Evolutionary conservation across 2,888 invertebrate species (phyloP), one percentile per base, ranked within the genome.

Genomic region (Philopedon plagiatum): DNA sequence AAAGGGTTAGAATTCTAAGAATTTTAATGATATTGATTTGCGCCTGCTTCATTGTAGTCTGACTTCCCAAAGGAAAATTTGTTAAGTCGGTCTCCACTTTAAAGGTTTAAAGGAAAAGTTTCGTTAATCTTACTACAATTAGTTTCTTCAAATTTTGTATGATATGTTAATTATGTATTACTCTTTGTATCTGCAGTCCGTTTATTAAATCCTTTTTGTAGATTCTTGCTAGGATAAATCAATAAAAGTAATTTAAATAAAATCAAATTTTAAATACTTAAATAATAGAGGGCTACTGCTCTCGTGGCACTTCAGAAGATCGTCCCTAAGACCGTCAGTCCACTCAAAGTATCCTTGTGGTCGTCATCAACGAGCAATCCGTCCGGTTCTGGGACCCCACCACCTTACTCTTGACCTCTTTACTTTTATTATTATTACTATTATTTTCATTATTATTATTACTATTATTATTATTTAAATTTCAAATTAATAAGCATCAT

Each of bases 261-360:
- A n/a, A n/a, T n/a, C n/a, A n/a, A n/a, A n/a, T n/a, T n/a, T n/a
- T n/a, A n/a, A n/a, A n/a, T n/a, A n/a, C n/a, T n/a, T n/a, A n/a
- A n/a, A n/a, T n/a, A n/a, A n/a, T n/a, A n/a, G 46, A 13, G 49
- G 60, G 15, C 37, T 23, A 11, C 49, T 44, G 23, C 39, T 26
- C 11, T 63, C 63, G 23, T 66, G 41, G 39, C 57, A 66, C 11
- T n/a, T 13, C 56, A 46, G 8, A 60, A 58, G 58, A 19, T 60
- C 34, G 37, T 60, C 29, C n/a, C n/a, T n/a, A n/a, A n/a, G n/a
- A n/a, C n/a, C n/a, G n/a, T n/a, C n/a, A 29, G 37, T 64, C 54
- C 51, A 66, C 66, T 57, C 57, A 66, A 66, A 44, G 29, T 57
- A 57, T 66, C 21, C 11, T 29, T 51, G 21, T 54, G n/a, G n/a